Evolutionary conservation across 2,113 vertebrate genomes (phyloP).

Genomic region (Malurus alboscapulatus): DNA sequence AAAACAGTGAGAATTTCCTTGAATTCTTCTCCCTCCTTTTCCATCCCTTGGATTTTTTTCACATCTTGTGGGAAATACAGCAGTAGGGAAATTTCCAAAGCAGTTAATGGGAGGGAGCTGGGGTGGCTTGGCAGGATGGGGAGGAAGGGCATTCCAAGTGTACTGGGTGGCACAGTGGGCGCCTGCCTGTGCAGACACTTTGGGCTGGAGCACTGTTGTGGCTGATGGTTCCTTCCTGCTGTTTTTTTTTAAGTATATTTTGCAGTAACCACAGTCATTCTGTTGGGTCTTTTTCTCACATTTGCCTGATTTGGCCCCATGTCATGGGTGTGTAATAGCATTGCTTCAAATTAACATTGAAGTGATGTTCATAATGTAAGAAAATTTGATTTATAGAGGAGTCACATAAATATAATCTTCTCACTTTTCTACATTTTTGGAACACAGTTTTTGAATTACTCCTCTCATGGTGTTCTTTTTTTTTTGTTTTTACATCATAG

Average conservation of each 20-base stretch:
- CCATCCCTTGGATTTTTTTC: background rate
- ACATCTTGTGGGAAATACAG: background rate
- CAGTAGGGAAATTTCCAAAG: background rate
- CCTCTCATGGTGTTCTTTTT: background rate
- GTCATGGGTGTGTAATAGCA: background rate
- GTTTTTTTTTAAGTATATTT: background rate
- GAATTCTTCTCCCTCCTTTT: background rate
- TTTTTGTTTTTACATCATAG: background rate
- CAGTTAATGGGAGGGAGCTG: background rate
- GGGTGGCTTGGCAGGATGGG: background rate
- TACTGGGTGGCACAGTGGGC: background rate
- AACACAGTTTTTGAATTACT: background rate
- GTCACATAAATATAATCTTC: background rate
- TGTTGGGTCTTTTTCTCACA: background rate
- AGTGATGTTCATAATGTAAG: background rate
- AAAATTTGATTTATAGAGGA: background rate
- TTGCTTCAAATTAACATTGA: background rate
- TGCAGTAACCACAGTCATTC: conserved; percentile 4
- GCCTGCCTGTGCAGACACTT: background rate
- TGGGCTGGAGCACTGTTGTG: background rate
- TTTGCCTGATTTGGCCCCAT: background rate
- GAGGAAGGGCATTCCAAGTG: background rate
- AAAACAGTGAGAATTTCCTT: background rate
- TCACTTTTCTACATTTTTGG: background rate
- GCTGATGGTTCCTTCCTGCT: conserved; percentile 9